A percentile compares a stretch with the other conserved stretches of the same genome.
phyloP scores from a whole-genome alignment of 2,797 vertebrate genomes.

The Lagocephalus sceleratus region DNA sequence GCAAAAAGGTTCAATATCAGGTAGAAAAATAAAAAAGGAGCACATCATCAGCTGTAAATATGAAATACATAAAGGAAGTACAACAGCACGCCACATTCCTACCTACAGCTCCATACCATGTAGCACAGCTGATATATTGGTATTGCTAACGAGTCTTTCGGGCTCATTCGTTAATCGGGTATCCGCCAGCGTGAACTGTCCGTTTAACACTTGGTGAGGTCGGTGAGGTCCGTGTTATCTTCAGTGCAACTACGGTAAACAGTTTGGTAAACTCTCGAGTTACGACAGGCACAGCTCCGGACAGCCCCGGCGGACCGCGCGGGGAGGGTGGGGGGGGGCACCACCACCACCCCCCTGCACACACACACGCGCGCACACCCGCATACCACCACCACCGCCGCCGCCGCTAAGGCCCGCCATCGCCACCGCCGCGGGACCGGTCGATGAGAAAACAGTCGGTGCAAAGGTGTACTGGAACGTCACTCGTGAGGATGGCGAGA shows the following conservation, averaged over 20 bases:
- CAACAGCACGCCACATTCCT: constrained; percentile 51
- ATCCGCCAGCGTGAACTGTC: constrained; percentile 12
- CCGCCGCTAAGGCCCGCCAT: constrained; percentile 15
- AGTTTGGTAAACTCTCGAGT: constrained; percentile 65
- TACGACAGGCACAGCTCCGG: constrained; percentile 66
- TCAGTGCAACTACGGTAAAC: constrained; percentile 71
- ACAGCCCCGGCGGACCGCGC: constrained; percentile 35
- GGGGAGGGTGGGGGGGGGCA: constrained; percentile 47
- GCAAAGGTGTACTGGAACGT: constrained; percentile 29
- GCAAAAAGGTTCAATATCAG: constrained; percentile 76
- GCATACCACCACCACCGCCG: constrained; percentile 1
- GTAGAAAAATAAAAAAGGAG: constrained; percentile 80
- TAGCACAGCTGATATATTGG: constrained; percentile 54
- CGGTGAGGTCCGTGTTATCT: constrained; percentile 66
- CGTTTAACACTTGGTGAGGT: constrained; percentile 61
- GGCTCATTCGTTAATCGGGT: constrained; percentile 25
- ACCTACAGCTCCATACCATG: constrained; percentile 52
- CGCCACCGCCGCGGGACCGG: constrained; percentile 7
- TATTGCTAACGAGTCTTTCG: constrained; percentile 44
- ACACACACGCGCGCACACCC: no score
- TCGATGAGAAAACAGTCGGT: constrained; percentile 41
- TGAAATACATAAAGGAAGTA: constrained; percentile 69
- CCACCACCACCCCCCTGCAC: no score
- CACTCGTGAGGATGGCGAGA: constrained; percentile 15
- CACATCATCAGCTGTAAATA: constrained; percentile 68